Evolutionary conservation across 2,113 vertebrate species (phyloP).

Genomic region (Narcine bancroftii): DNA sequence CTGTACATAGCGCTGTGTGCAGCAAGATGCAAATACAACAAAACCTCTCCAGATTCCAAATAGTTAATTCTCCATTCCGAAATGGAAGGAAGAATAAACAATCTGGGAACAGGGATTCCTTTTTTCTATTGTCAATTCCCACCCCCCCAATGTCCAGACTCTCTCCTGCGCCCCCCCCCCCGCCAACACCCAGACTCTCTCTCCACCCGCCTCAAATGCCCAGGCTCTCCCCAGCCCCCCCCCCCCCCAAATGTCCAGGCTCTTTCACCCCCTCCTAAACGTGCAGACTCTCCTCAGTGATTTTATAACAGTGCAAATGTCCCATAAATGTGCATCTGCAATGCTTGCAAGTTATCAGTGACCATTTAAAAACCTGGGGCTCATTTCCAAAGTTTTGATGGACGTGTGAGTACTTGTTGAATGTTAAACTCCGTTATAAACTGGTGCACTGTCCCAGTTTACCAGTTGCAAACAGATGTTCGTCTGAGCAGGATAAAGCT

Average conservation of each 20-base stretch:
- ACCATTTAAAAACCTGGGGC: not conserved
- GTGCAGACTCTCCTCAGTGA: too few species aligned
- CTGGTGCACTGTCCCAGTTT: not conserved
- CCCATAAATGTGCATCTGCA: too few species aligned
- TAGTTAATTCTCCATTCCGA: not conserved
- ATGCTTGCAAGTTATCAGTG: not conserved
- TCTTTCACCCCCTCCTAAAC: too few species aligned
- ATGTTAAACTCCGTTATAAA: not conserved
- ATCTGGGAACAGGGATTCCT: not conserved
- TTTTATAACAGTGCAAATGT: not conserved
- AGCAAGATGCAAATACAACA: not conserved
- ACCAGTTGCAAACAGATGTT: not conserved
- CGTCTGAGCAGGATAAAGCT: not conserved
- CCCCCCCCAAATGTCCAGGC: not conserved
- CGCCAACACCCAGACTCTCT: not conserved
- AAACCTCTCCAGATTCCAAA: not conserved
- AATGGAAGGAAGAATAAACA: not conserved
- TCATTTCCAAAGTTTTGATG: too few species aligned
- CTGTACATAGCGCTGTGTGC: not conserved
- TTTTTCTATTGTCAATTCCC: not conserved
- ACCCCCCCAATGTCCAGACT: not conserved
- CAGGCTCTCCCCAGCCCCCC: too few species aligned
- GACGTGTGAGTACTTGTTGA: not conserved
- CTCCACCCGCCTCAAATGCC: not conserved
- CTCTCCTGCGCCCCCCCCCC: too few species aligned